Conservation (phyloP, 2,888 invertebrate species). For the Pteria penguin region DNA sequence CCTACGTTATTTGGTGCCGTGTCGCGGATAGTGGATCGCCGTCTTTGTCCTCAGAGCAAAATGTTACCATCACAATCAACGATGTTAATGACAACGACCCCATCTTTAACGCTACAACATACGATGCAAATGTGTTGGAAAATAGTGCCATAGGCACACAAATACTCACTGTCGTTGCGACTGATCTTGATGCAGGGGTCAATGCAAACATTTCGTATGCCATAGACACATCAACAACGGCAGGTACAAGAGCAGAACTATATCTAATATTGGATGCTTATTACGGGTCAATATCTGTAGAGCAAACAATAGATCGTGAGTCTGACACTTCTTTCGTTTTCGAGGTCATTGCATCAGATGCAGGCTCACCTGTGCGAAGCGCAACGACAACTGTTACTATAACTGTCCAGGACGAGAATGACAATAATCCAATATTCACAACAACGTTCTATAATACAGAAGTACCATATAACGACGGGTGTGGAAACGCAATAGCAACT, state of each 20-base stretch:
- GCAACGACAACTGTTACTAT: constrained; percentile 82
- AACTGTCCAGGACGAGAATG: constrained; percentile 67
- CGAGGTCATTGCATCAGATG: constrained; percentile 91
- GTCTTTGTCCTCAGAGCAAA: constrained; percentile 51
- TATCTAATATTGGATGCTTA: constrained; percentile 54
- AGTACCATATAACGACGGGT: constrained; percentile 63
- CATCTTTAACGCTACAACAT: constrained; percentile 52
- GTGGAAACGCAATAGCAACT: constrained; percentile 57
- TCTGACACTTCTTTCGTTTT: constrained; percentile 55
- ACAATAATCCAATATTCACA: constrained; percentile 57
- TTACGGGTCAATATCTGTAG: constrained; percentile 56
- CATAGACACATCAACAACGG: constrained; percentile 56
- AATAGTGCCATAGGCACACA: constrained; percentile 56
- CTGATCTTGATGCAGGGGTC: constrained; percentile 62
- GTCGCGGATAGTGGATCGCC: constrained; percentile 65
- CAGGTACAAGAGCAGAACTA: constrained; percentile 49
- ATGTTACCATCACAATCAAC: constrained; percentile 62
- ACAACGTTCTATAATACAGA: constrained; percentile 67
- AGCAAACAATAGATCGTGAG: constrained; percentile 65
- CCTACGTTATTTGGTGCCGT: constrained; percentile 55
- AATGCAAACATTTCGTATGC: constrained; percentile 63
- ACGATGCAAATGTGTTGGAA: constrained; percentile 59
- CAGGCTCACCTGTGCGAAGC: constrained; percentile 92
- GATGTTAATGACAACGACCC: constrained; percentile 74
- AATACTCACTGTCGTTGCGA: constrained; percentile 58